Evolutionary conservation across 2,113 vertebrate genomes (phyloP), one percentile per base, ranked within the genome.

Genomic region (Entomyzon cyanotis): DNA sequence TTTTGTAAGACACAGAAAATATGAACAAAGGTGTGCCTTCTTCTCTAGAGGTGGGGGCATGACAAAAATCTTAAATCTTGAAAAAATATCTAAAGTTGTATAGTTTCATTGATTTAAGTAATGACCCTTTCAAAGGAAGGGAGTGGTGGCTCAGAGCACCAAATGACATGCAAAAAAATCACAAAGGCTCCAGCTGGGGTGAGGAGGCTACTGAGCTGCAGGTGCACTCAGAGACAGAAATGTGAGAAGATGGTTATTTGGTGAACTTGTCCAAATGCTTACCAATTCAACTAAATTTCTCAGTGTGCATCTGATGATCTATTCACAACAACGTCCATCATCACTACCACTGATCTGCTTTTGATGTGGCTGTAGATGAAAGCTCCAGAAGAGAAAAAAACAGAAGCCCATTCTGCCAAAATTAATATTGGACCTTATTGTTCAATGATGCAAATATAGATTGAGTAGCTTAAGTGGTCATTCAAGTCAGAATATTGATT

Each of bases 81-180:
- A 39, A 37, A 42, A 52, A 65, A 55, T 0, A 11, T 39, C 31
- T 37, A 10, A 75, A 64, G 10, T 23, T 63, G 4, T 46, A 39
- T 25, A 62, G 33, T 50, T 10, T 49, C 35, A 65, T 28, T 28
- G 53, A 64, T 41, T 20, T 8, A 44, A 56, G 23, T 7, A 12
- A 3, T 18, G 30, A 59, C 6, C 14, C 64, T n/a, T 42, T 33
- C 9, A 71, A 90, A 83, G 11, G 30, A 78, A 82, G 11, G 10
- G 33, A 64, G 21, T 30, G 37, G 35, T 24, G 37, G 30, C 49
- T 58, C 14, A 41, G 17, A 49, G 37, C 7, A 27, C 39, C 39
- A 39, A 39, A 39, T 0, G 0, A 5, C 16, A 20, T 12, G 41
- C 24, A 8, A 70, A 68, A 4, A 64, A 37, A 50, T 2, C 15